Conservation (phyloP, 2,888 invertebrate species). For the Neoascia interrupta region DNA sequence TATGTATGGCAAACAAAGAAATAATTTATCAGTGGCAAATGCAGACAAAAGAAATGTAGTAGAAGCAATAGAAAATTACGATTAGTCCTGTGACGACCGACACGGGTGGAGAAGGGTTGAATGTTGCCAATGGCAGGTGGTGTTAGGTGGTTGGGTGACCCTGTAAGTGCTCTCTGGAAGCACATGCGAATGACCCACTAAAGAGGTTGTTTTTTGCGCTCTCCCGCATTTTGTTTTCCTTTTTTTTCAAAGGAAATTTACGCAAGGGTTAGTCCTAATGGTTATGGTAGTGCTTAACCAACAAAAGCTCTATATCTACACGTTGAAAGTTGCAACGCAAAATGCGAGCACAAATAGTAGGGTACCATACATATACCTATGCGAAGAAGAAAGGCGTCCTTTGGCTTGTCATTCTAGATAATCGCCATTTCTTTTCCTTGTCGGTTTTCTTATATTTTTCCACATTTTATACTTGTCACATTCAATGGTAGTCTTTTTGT, state of each 20-base stretch:
- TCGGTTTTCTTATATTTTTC: slow-evolving; percentile 14
- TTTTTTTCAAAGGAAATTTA: slow-evolving; percentile 37
- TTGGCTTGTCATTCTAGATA: slow-evolving; percentile 59
- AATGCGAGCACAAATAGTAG: slow-evolving; percentile 8
- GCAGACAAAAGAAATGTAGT: slow-evolving; percentile 53
- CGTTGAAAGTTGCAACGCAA: slow-evolving; percentile 45
- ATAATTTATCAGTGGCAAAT: slow-evolving; percentile 67
- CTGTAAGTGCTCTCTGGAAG: slow-evolving; percentile 32
- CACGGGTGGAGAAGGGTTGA: slow-evolving; percentile 1
- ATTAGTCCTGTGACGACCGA: slow-evolving; percentile 33
- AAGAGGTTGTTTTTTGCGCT: slow-evolving; percentile 43
- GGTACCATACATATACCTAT: background rate
- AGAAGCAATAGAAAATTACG: slow-evolving; percentile 51
- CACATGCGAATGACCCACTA: slow-evolving; percentile 68
- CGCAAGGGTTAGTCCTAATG: slow-evolving; percentile 59
- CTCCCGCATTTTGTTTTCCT: background rate
- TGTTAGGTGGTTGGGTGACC: slow-evolving; percentile 19
- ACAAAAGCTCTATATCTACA: slow-evolving; percentile 29
- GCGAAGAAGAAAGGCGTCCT: slow-evolving; percentile 32
- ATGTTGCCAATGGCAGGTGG: background rate
- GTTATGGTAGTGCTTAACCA: slow-evolving; percentile 36
- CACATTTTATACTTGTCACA: slow-evolving; percentile 45
- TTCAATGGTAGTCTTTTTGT: slow-evolving; percentile 51
- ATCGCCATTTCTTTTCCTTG: slow-evolving; percentile 50
- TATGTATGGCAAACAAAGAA: slow-evolving; percentile 56